Percentiles rank a stretch among this genome's conserved stretches.
Evolutionary conservation across 2,888 invertebrate species (phyloP).

Genomic region (Tanypteryx hageni): DNA sequence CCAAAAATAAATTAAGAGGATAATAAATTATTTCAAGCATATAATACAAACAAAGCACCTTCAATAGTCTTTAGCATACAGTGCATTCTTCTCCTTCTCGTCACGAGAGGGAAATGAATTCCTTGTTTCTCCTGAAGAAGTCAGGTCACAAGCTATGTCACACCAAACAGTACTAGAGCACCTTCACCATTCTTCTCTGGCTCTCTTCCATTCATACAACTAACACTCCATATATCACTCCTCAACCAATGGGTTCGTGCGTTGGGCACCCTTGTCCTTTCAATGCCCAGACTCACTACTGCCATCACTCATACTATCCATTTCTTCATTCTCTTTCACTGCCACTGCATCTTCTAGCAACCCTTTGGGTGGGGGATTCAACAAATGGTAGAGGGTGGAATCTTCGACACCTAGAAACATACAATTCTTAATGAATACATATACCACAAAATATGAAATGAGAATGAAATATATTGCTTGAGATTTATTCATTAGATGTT

Average conservation of each 20-base stretch:
- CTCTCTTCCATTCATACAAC: slow-evolving; percentile 54
- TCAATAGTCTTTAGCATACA: slow-evolving; percentile 52
- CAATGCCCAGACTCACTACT: slow-evolving; percentile 35
- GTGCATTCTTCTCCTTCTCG: slow-evolving; percentile 35
- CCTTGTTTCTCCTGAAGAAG: slow-evolving; percentile 38
- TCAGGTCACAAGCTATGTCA: slow-evolving; percentile 42
- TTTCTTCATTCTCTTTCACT: slow-evolving; percentile 55
- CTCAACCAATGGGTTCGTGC: neutral
- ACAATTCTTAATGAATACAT: neutral
- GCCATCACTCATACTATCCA: slow-evolving; percentile 40
- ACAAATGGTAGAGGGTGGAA: slow-evolving; percentile 70
- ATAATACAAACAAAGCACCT: slow-evolving; percentile 60
- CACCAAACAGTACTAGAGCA: slow-evolving; percentile 12
- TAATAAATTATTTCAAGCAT: slow-evolving; percentile 62
- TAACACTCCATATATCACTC: slow-evolving; percentile 55
- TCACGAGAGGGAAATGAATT: neutral
- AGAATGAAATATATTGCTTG: no score
- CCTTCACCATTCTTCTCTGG: slow-evolving; percentile 17
- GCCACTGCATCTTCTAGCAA: slow-evolving; percentile 44
- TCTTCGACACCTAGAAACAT: slow-evolving; percentile 69
- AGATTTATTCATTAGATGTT: no score
- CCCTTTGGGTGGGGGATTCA: slow-evolving; percentile 57
- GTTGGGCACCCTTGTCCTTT: slow-evolving; percentile 37
- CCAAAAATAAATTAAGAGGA: slow-evolving; percentile 62
- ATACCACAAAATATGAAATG: no score